These are phyloP conservation scores for Sceliomorpha sp. DNA, from an alignment of 2,888 invertebrate genomes.

Conservation along the genomic window DNA sequence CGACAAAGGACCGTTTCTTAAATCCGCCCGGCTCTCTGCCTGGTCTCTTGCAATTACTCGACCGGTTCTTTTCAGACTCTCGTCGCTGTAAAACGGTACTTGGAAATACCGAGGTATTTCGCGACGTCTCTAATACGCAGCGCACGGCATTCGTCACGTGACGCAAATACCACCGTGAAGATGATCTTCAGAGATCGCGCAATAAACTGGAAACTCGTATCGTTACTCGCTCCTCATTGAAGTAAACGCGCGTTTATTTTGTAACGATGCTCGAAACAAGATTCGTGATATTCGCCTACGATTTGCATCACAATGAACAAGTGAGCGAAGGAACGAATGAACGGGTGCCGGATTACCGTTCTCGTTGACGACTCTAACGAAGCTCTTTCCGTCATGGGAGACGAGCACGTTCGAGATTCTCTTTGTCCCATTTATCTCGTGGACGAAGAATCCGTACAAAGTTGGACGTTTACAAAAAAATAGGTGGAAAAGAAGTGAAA, in stretches of 20 bases:
- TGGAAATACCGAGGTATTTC: slow-evolving; percentile 51
- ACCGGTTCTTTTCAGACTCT: slow-evolving; percentile 63
- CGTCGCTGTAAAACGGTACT: slow-evolving; percentile 54
- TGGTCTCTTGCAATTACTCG: slow-evolving; percentile 63
- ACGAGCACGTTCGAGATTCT: background rate
- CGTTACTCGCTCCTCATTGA: background rate
- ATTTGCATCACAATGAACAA: slow-evolving; percentile 18
- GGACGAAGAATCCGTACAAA: too few relatives aligned
- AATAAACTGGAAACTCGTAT: slow-evolving; percentile 24
- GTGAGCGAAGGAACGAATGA: too few relatives aligned
- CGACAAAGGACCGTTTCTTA: slow-evolving; percentile 37
- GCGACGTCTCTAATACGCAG: slow-evolving; percentile 25
- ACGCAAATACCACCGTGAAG: slow-evolving; percentile 32
- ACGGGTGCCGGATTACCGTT: too few relatives aligned
- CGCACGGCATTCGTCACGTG: slow-evolving; percentile 43
- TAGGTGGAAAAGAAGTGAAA: slow-evolving; percentile 5
- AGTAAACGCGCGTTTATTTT: background rate
- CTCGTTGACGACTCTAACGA: too few relatives aligned
- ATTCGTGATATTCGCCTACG: background rate
- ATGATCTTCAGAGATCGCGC: slow-evolving; percentile 15
- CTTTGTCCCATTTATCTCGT: slow-evolving; percentile 21
- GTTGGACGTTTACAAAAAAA: too few relatives aligned
- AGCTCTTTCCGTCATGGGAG: too few relatives aligned
- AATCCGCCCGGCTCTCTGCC: slow-evolving; percentile 52
- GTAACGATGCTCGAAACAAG: slow-evolving; percentile 7